These are phyloP conservation scores for Cosmia trapezina DNA, from an alignment of 2,888 invertebrate species.

Conservation along the genomic window DNA sequence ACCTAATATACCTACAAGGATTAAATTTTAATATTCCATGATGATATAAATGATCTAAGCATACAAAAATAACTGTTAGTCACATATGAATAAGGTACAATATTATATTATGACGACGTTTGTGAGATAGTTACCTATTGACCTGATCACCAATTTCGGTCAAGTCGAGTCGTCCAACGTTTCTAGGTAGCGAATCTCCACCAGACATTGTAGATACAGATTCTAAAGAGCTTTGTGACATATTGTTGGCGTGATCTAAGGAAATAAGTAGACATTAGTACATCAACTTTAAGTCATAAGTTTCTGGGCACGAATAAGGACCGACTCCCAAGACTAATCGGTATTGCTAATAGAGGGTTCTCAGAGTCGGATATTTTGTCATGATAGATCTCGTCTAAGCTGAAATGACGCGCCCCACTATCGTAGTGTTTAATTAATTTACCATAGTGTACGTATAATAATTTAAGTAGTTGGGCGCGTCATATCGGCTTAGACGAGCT, in stretches of 20 bases:
- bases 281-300: background rate
- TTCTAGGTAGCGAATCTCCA: constrained; percentile 87
- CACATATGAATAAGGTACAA: background rate
- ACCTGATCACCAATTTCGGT: constrained; percentile 88
- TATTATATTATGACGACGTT: background rate
- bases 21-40: constrained; percentile 3
- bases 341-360: too few species aligned
- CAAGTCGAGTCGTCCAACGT: constrained; percentile 81
- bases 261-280: background rate
- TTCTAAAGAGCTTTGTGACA: constrained; percentile 94
- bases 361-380: too few species aligned
- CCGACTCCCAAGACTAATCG: too few species aligned
- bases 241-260: constrained; percentile 92
- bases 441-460: too few species aligned
- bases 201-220: constrained; percentile 94
- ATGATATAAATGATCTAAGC: constrained; percentile 70
- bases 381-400: too few species aligned
- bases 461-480: too few species aligned
- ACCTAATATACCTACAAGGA: too few species aligned
- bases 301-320: background rate
- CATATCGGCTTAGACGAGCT: too few species aligned
- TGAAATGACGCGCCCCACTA: too few species aligned
- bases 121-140: constrained; percentile 80
- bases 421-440: too few species aligned
- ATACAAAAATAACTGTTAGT: background rate